phyloP scores from a whole-genome alignment of 2,888 invertebrate genomes.

The Tetheella fluctuosa region DNA sequence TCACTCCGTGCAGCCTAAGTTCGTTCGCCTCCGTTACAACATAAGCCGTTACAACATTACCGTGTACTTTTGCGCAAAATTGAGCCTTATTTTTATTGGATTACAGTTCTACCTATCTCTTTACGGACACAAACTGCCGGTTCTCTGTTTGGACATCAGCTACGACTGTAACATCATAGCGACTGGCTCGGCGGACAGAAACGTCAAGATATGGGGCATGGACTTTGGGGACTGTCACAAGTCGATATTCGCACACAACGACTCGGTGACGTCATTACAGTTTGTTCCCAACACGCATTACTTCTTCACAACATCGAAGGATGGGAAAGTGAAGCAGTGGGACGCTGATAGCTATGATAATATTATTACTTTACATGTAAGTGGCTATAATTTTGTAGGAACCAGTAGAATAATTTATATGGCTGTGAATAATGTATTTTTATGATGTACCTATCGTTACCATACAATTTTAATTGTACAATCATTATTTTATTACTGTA shows the following conservation, averaged over 20 bases:
- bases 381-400: conserved; percentile 31
- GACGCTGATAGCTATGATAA: conserved; percentile 96
- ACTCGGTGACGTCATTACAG: conserved; percentile 94
- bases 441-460: too few species aligned
- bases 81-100: conserved; percentile 15
- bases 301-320: conserved; percentile 96
- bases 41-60: too few species aligned
- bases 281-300: conserved; percentile 97
- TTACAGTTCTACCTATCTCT: conserved; percentile 94
- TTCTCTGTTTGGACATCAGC: conserved; percentile 96
- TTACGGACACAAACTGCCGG: conserved; percentile 98
- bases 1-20: too few species aligned
- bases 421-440: too few species aligned
- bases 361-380: conserved; percentile 93
- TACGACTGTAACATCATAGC: conserved; percentile 93
- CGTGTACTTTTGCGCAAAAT: neutral
- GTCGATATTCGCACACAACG: conserved; percentile 98
- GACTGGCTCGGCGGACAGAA: conserved; percentile 97
- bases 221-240: conserved; percentile 99
- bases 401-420: too few species aligned
- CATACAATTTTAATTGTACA: too few species aligned
- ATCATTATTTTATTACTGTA: too few species aligned
- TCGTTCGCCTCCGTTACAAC: too few species aligned
- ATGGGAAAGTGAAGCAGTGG: conserved; percentile 98
- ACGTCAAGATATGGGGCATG: conserved; percentile 98